Evolutionary conservation across 2,888 invertebrate genomes (phyloP).

Genomic region (Bugulina stolonifera): DNA sequence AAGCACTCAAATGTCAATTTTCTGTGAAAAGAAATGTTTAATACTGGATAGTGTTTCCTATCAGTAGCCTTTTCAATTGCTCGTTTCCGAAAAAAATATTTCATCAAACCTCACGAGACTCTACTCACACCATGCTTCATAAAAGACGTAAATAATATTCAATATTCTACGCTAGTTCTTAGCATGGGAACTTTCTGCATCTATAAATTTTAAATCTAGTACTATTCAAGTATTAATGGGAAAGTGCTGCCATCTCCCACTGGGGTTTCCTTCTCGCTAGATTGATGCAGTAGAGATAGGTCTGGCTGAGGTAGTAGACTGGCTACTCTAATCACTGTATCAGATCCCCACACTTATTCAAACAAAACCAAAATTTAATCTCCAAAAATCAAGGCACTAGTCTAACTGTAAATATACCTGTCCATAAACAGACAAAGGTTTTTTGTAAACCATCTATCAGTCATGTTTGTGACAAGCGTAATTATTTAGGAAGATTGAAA

Average conservation of each 20-base stretch:
- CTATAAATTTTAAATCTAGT: not conserved
- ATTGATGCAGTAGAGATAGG: not conserved
- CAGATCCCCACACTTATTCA: too few species aligned
- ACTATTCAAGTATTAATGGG: not conserved
- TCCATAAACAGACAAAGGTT: too few species aligned
- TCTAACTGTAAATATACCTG: not conserved
- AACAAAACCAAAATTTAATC: too few species aligned
- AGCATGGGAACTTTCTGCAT: not conserved
- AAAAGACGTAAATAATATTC: not conserved
- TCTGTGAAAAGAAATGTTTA: not conserved
- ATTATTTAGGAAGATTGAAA: not conserved
- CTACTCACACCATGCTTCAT: not conserved
- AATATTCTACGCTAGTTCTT: too few species aligned
- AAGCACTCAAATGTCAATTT: not conserved
- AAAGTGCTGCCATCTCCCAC: not conserved
- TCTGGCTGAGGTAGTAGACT: too few species aligned
- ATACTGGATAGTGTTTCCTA: not conserved
- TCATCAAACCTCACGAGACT: not conserved
- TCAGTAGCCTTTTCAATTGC: too few species aligned
- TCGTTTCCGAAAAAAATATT: not conserved
- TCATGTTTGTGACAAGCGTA: not conserved
- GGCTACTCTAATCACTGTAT: too few species aligned
- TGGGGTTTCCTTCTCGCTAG: not conserved
- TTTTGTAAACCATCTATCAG: not conserved
- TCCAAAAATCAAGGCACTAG: not conserved